These are phyloP conservation scores for Alloscopus bannaensis DNA, from an alignment of 2,888 invertebrate species.

Conservation along the genomic window DNA sequence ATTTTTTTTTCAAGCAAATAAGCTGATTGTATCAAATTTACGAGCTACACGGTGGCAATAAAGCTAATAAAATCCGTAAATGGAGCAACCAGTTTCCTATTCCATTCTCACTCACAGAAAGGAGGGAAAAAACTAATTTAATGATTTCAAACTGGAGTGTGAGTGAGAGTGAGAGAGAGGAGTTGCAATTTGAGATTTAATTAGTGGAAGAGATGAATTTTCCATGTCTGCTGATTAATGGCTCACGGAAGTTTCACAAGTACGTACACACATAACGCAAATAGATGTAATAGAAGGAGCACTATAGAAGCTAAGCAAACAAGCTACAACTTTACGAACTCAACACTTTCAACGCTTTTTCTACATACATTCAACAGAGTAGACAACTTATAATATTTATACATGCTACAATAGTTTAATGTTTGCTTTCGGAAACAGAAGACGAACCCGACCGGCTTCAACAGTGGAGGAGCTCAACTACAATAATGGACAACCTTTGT, in stretches of 20 bases:
- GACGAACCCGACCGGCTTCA: too few relatives aligned
- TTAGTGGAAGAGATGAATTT: slow-evolving; percentile 63
- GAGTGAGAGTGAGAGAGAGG: slow-evolving; percentile 36
- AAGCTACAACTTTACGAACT: too few relatives aligned
- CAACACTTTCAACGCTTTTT: too few relatives aligned
- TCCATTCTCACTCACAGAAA: slow-evolving; percentile 26
- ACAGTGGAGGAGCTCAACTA: too few relatives aligned
- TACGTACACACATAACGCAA: slow-evolving; percentile 13
- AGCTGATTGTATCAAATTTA: slow-evolving; percentile 64
- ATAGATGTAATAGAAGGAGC: too few relatives aligned
- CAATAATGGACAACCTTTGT: too few relatives aligned
- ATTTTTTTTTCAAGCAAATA: slow-evolving; percentile 51
- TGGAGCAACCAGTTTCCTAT: slow-evolving; percentile 61
- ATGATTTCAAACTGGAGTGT: slow-evolving; percentile 63
- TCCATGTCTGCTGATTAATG: slow-evolving; percentile 67
- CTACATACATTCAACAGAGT: too few relatives aligned
- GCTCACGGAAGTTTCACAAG: slow-evolving; percentile 64
- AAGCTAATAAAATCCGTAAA: slow-evolving; percentile 63
- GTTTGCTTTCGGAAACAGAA: too few relatives aligned
- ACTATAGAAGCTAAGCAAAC: not conserved
- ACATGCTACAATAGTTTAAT: too few relatives aligned
- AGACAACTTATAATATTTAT: too few relatives aligned
- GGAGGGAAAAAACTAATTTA: slow-evolving; percentile 53
- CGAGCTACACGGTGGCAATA: slow-evolving; percentile 62
- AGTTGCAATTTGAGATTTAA: slow-evolving; percentile 64